Conservation (phyloP, 92 coral and sea anemone species). For the Paramuricea clavata region DNA sequence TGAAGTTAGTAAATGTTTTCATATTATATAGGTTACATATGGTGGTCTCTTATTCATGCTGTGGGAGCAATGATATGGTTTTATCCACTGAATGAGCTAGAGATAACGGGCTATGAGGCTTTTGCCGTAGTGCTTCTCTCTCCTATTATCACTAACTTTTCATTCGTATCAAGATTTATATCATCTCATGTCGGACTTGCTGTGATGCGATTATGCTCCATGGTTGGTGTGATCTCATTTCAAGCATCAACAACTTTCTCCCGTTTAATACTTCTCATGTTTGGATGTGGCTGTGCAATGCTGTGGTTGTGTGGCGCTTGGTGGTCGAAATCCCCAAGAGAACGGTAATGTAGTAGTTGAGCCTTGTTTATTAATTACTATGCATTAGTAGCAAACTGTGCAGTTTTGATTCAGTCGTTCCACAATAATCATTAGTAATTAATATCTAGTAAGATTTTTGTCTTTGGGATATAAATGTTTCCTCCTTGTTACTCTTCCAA, state of each 20-base stretch:
- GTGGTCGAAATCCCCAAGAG: constrained; percentile 88
- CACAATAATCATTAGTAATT: too few relatives aligned
- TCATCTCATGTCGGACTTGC: constrained; percentile 87
- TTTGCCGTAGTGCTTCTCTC: constrained; percentile 84
- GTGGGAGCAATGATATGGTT: constrained; percentile 98
- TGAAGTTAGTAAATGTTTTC: too few relatives aligned
- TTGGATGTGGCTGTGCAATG: constrained; percentile 97
- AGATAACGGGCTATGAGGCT: constrained; percentile 94
- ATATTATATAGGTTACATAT: constrained; percentile 75
- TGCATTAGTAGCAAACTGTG: too few relatives aligned
- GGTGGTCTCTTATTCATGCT: constrained; percentile 93
- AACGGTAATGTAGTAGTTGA: constrained; percentile 79
- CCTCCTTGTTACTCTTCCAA: too few relatives aligned
- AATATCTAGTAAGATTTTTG: too few relatives aligned
- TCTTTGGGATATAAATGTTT: too few relatives aligned
- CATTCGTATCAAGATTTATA: constrained; percentile 72
- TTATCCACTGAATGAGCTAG: constrained; percentile 93
- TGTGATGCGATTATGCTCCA: constrained; percentile 77
- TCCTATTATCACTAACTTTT: constrained; percentile 76
- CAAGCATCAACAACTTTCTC: constrained; percentile 92
- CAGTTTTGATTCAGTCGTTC: too few relatives aligned
- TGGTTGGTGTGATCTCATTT: constrained; percentile 90
- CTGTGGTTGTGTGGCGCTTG: constrained; percentile 96
- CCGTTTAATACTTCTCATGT: constrained; percentile 80
- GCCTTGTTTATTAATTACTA: too few relatives aligned